phyloP scores from a whole-genome alignment of 2,888 invertebrate species.

The Drosophila infuscata region DNA sequence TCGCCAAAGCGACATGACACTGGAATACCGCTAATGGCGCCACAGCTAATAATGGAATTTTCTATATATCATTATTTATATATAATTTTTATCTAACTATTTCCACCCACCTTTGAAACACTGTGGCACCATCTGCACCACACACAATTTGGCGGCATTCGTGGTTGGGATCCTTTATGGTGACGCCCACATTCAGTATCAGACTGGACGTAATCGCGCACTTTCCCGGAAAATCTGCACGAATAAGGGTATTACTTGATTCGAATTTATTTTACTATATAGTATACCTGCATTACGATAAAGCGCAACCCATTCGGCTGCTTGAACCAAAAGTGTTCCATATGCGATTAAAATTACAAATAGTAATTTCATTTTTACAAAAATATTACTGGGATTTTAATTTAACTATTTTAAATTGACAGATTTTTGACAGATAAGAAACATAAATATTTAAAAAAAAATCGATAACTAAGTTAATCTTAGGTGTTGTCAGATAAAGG shows the following conservation, averaged over 20 bases:
- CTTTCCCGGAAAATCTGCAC: constrained; percentile 57
- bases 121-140: constrained; percentile 32
- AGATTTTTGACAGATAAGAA: neutral
- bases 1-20: constrained; percentile 28
- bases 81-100: neutral
- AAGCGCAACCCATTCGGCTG: constrained; percentile 44
- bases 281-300: constrained; percentile 36
- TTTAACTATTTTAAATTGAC: constrained; percentile 2
- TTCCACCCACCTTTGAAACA: constrained; percentile 49
- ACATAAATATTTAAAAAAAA: neutral
- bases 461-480: too few species aligned
- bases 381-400: too few species aligned
- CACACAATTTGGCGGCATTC: constrained; percentile 62
- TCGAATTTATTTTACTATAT: neutral
- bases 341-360: neutral
- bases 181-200: constrained; percentile 49
- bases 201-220: constrained; percentile 41
- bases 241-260: neutral
- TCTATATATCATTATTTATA: neutral
- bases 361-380: neutral
- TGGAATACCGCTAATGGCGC: constrained; percentile 15
- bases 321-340: neutral
- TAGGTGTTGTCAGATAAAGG: too few species aligned
- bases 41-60: constrained; percentile 48
- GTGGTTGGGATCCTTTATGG: constrained; percentile 60